These are phyloP conservation scores for Sinella curviseta DNA, from an alignment of 1,140 invertebrate genomes.

Conservation along the genomic window DNA sequence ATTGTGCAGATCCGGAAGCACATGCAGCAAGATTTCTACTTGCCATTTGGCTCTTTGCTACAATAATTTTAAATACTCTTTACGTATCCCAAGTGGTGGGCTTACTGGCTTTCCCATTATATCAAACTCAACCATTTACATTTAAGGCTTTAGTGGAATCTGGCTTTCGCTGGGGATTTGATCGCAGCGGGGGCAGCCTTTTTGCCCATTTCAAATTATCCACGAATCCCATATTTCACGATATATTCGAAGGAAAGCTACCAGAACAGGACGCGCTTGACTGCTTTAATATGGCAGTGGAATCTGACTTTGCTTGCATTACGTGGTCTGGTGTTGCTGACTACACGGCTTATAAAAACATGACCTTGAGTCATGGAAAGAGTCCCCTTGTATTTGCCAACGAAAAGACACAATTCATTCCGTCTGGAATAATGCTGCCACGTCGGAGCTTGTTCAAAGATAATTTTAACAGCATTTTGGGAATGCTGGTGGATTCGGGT, in stretches of 20 bases:
- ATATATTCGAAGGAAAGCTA: not conserved
- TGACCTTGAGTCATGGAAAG: not conserved
- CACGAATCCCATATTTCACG: not conserved
- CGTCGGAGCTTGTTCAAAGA: not conserved
- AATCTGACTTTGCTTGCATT: not conserved
- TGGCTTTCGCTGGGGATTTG: not conserved
- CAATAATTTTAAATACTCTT: not conserved
- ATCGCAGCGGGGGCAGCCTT: not conserved
- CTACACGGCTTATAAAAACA: not conserved
- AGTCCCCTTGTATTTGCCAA: not conserved
- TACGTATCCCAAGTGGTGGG: conserved; percentile 11
- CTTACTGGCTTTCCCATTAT: not conserved
- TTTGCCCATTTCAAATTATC: not conserved
- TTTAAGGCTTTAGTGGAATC: not conserved
- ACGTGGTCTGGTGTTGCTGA: not conserved
- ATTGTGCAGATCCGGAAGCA: not conserved
- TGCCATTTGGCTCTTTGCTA: not conserved
- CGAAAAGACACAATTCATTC: not conserved
- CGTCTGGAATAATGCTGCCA: not conserved
- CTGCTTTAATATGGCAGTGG: not conserved
- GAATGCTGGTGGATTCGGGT: not conserved
- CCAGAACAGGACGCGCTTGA: not conserved
- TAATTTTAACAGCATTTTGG: not conserved
- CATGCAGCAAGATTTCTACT: not conserved
- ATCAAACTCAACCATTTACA: not conserved